These are phyloP conservation scores for Amphiprion ocellaris DNA, from an alignment of 2,113 vertebrate species.

Conservation along the genomic window DNA sequence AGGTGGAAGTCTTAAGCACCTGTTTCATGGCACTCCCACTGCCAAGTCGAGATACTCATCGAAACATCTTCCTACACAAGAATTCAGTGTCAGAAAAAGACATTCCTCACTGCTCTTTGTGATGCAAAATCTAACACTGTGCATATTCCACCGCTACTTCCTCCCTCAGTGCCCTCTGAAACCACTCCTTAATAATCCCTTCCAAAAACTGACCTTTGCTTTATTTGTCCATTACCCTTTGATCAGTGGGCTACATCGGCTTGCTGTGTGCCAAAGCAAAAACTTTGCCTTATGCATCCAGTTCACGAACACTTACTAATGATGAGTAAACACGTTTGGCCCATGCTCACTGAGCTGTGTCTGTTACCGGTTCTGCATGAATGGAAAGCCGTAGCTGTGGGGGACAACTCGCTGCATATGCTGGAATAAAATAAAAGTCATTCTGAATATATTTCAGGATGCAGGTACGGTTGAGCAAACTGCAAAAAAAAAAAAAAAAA, in stretches of 20 bases:
- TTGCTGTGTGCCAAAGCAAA: constrained; percentile 46
- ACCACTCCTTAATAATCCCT: not conserved
- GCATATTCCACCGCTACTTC: not conserved
- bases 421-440: constrained; percentile 17
- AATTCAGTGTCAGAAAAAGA: no score
- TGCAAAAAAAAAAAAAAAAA: not conserved
- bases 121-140: not conserved
- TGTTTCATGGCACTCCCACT: not conserved
- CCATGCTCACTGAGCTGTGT: constrained; percentile 63
- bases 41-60: not conserved
- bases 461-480: constrained; percentile 22
- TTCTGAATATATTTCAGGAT: constrained; percentile 50
- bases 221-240: constrained; percentile 65
- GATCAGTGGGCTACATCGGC: not conserved
- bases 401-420: constrained; percentile 35
- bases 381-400: constrained; percentile 49
- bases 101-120: no score
- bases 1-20: not conserved
- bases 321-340: constrained; percentile 71
- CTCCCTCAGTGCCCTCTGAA: constrained; percentile 9
- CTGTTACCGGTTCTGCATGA: constrained; percentile 71
- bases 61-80: not conserved
- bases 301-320: constrained; percentile 58
- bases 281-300: constrained; percentile 5
- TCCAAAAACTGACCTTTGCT: constrained; percentile 31